Evolutionary conservation across 1,140 invertebrate species (phyloP).

Genomic region (Nasonia vitripennis): DNA sequence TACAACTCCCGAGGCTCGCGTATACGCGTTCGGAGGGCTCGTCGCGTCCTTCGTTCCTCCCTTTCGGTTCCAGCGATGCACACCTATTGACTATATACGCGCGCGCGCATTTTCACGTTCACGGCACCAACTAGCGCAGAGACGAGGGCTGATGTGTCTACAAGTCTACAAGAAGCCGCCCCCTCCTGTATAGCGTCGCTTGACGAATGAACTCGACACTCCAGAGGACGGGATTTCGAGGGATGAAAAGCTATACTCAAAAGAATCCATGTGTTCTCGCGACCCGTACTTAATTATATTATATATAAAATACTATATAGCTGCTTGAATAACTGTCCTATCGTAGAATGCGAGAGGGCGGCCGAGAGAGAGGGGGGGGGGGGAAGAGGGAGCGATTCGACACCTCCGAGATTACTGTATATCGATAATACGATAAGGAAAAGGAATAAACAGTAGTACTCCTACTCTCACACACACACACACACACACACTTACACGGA

Average conservation of each 20-base stretch:
- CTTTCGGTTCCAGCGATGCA: no score
- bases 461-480: no score
- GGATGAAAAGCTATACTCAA: no score
- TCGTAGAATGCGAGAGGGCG: neutral
- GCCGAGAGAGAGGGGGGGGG: neutral
- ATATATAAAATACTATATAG: neutral
- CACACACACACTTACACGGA: neutral
- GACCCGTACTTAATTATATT: constrained; percentile 17
- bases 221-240: no score
- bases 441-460: neutral
- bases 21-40: no score
- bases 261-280: constrained; percentile 5
- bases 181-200: neutral
- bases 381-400: neutral
- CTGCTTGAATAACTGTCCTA: constrained; percentile 19
- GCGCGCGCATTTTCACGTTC: no score
- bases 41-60: no score
- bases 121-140: no score
- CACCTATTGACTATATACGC: no score
- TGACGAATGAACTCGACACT: neutral
- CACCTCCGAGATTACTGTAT: neutral
- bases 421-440: neutral
- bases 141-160: no score
- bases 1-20: no score
- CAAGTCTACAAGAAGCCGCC: no score